These are phyloP conservation scores for Acanthis flammea DNA, from an alignment of 2,797 vertebrate genomes.

Conservation along the genomic window DNA sequence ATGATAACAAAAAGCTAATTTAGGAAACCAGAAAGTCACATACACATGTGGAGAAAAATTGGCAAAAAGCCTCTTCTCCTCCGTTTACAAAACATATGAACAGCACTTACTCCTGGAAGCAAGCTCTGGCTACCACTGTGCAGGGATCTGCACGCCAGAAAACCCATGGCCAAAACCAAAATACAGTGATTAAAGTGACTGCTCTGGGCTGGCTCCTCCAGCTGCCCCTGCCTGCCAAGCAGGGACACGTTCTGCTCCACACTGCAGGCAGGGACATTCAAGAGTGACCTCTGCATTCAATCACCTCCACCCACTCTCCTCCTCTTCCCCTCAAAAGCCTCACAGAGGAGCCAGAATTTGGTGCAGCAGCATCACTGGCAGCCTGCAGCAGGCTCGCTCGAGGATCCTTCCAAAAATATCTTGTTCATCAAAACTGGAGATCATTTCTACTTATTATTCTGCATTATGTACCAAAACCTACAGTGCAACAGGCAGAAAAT, in stretches of 20 bases:
- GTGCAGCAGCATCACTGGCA: not conserved
- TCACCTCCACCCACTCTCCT: not conserved
- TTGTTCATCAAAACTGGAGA: not conserved
- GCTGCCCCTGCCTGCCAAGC: not conserved
- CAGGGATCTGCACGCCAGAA: not conserved
- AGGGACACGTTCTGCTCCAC: not conserved
- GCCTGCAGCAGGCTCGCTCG: not conserved
- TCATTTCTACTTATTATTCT: not conserved
- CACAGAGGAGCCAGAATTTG: not conserved
- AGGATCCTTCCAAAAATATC: not conserved
- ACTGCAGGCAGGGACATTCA: not conserved
- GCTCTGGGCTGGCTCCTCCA: slow-evolving; percentile 1
- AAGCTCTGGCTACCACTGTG: slow-evolving; percentile 41
- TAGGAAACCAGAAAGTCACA: not conserved
- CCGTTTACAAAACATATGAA: not conserved
- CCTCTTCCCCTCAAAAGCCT: not conserved
- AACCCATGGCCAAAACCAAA: slow-evolving; percentile 1
- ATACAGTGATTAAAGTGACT: not conserved
- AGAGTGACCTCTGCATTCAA: not conserved
- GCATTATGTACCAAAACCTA: not conserved
- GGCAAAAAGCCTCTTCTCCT: not conserved
- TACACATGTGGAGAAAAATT: not conserved
- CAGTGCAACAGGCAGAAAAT: not conserved
- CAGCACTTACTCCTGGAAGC: slow-evolving; percentile 42
- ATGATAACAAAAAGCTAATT: not conserved